These are phyloP conservation scores for Paracentrotus lividus DNA, from an alignment of 53 echinoderm and acorn worm genomes.

Conservation along the genomic window DNA sequence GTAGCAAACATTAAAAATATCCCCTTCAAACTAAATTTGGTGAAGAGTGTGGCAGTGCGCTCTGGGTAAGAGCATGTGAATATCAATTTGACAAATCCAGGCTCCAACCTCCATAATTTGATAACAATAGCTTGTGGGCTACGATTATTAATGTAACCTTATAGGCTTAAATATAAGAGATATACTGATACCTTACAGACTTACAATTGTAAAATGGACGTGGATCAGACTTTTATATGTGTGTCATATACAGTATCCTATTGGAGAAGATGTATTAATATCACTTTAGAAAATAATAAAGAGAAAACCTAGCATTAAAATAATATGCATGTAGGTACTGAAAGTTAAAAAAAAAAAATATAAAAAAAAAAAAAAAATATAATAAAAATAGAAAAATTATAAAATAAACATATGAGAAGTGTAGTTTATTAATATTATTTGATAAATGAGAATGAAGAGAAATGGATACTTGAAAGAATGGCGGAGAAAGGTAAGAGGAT, in stretches of 20 bases:
- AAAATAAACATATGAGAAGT: no score
- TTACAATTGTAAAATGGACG: no score
- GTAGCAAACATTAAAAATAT: neutral
- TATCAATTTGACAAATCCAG: conserved; percentile 11
- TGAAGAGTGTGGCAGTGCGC: neutral
- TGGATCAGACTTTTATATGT: no score
- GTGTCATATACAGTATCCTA: no score
- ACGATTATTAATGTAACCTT: neutral
- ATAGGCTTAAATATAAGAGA: neutral
- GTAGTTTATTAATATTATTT: neutral
- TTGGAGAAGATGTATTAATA: no score
- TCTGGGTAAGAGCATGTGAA: neutral
- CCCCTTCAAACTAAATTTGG: neutral
- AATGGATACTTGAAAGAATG: neutral
- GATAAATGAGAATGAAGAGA: neutral
- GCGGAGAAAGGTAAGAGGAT: neutral
- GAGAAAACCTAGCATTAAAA: no score
- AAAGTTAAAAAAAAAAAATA: neutral
- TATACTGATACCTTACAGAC: neutral
- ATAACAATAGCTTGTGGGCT: neutral
- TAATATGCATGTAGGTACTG: neutral
- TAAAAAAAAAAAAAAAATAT: neutral
- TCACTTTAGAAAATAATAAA: no score
- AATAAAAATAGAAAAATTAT: neutral
- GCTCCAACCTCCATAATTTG: conserved; percentile 10